Base-by-base conservation (phyloP, 2,888 invertebrate genomes). In the Caenorhabditis drosophilae region DNA sequence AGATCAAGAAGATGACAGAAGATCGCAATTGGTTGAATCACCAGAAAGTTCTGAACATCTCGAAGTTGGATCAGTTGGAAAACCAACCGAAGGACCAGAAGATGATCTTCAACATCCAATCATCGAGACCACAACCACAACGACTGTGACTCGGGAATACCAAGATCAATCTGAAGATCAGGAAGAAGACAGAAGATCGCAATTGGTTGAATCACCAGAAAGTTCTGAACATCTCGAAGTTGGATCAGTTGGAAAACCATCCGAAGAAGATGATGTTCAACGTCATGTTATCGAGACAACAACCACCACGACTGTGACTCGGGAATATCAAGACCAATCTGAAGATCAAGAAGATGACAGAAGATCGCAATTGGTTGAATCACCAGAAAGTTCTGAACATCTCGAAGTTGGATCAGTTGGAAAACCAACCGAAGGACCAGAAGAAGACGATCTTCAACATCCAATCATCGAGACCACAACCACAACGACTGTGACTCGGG, bases 271-370 rank as follows among this genome's bases (percentile, higher is more conserved):
- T 40, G 12, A 35, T 34, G 25, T 4, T 6, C 23, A 42, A 20
- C 42, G 15, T 20, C 42, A n/a, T 18, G 18, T 42, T 9, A 42
- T 51, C 56, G 16, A 55, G 51, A 51, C 55, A 51, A 40, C 40
- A 4, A 57, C 58, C 15, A 58, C 51, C 1, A 58, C 57, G 1
- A 57, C 50, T 15, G 45, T 40, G 7, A 45, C 50, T 20, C 44
- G 51, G 1, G 42, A 58, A 31, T 40, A 31, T 6, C 31, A 31
- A 31, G 31, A 31, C 31, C 31, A 31, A 31, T 12, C 6, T 31
- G 7, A 31, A 31, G 31, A 9, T 31, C 31, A 9, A 9, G 31
- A 31, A 36, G n/a, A 4, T n/a, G 36, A 9, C 31, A 12, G 31
- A 31, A 31, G 7, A n/a, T n/a, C n/a, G n/a, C n/a, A n/a, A n/a